Percentiles rank a stretch among this genome's conserved stretches.
phyloP scores from a whole-genome alignment of 2,888 invertebrate species.

The Tenthredo scrophulariae region DNA sequence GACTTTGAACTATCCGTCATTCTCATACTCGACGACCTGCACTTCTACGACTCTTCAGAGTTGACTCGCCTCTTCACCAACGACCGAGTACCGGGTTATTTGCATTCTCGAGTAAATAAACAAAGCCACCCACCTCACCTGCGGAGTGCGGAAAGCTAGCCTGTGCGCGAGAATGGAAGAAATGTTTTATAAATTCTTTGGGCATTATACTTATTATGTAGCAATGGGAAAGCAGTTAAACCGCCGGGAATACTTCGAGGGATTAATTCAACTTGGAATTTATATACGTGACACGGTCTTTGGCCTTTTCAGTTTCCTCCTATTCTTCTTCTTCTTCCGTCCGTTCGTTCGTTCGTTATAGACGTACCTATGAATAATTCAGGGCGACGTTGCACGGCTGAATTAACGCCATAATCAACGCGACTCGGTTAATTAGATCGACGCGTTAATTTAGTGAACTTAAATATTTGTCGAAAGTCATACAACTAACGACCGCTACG shows the following conservation, averaged over 20 bases:
- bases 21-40: not conserved
- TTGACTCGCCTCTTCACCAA: not conserved
- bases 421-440: not conserved
- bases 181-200: too few relatives aligned
- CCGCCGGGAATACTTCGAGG: not conserved
- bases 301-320: not conserved
- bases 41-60: not conserved
- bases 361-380: not conserved
- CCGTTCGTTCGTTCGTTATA: not conserved
- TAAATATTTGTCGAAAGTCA: slow-evolving; percentile 7
- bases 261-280: not conserved
- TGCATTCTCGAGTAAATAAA: slow-evolving; percentile 28
- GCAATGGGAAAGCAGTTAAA: not conserved
- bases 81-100: not conserved
- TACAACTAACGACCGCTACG: not conserved
- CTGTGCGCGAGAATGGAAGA: too few relatives aligned
- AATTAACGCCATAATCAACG: not conserved
- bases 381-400: not conserved
- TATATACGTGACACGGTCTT: not conserved
- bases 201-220: too few relatives aligned
- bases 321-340: not conserved
- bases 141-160: too few relatives aligned
- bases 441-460: not conserved
- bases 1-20: slow-evolving; percentile 2
- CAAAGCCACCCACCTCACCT: not conserved